Conservation (phyloP, 2,113 vertebrate species). For the Rhinogobius similis region DNA sequence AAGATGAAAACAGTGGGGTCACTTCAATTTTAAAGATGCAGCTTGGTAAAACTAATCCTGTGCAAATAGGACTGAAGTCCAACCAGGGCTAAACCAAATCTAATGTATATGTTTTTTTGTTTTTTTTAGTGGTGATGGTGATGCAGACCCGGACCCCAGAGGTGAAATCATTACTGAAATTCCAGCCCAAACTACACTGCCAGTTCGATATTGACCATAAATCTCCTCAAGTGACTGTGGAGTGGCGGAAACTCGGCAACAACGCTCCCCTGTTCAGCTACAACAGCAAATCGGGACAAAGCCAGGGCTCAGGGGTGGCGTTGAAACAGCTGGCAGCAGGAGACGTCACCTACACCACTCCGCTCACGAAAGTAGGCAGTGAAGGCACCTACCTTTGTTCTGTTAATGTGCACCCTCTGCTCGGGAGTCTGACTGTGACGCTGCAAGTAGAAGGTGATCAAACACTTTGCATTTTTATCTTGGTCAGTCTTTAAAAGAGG, state of each 20-base stretch:
- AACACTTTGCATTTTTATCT: too few relatives aligned
- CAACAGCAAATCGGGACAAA: slow-evolving; percentile 34
- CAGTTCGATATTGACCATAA: slow-evolving; percentile 73
- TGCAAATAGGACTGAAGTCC: too few relatives aligned
- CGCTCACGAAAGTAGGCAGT: slow-evolving; percentile 35
- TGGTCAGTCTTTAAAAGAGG: neutral
- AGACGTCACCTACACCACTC: slow-evolving; percentile 67
- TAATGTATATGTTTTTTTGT: neutral
- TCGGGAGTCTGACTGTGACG: slow-evolving; percentile 42
- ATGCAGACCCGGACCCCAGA: slow-evolving; percentile 62
- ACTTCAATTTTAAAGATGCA: too few relatives aligned
- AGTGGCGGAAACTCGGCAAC: slow-evolving; percentile 63
- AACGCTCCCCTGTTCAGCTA: slow-evolving; percentile 54
- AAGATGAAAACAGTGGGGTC: too few relatives aligned
- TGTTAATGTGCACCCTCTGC: slow-evolving; percentile 62
- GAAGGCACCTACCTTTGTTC: slow-evolving; percentile 73
- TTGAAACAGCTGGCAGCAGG: slow-evolving; percentile 56
- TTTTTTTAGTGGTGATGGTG: slow-evolving; percentile 67
- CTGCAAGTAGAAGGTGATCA: slow-evolving; percentile 73
- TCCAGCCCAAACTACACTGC: slow-evolving; percentile 68
- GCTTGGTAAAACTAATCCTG: too few relatives aligned
- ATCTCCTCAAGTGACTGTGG: slow-evolving; percentile 33
- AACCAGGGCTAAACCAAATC: too few relatives aligned
- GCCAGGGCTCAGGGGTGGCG: slow-evolving; percentile 38
- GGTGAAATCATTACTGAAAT: slow-evolving; percentile 51